Conservation (phyloP, 2,797 vertebrate genomes). For the Aratinga solstitialis region DNA sequence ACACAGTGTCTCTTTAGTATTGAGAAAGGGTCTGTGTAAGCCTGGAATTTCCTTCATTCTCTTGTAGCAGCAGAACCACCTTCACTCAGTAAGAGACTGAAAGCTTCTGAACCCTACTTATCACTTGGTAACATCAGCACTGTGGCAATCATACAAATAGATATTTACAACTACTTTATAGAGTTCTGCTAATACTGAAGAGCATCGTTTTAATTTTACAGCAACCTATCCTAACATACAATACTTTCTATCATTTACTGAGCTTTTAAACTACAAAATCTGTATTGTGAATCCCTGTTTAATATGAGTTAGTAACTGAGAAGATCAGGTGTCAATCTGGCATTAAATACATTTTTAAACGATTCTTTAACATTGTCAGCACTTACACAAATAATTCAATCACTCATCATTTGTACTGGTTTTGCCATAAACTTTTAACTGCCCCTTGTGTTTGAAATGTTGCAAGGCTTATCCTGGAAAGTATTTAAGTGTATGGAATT, state of each 20-base stretch:
- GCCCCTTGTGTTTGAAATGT: background rate
- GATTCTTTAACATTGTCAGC: background rate
- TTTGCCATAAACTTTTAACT: background rate
- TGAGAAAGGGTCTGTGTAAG: background rate
- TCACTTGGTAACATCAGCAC: background rate
- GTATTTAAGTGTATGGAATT: background rate
- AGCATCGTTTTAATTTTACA: background rate
- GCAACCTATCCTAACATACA: background rate
- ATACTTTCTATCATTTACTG: fast-evolving
- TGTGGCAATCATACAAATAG: fast-evolving
- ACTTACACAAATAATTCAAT: fast-evolving
- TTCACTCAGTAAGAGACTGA: background rate
- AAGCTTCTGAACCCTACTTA: background rate
- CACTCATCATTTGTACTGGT: background rate
- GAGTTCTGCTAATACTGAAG: background rate
- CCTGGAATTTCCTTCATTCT: background rate
- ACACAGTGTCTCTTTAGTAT: background rate
- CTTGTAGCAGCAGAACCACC: background rate
- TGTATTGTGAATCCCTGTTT: background rate
- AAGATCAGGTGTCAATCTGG: background rate
- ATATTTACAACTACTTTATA: background rate
- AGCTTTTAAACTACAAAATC: background rate
- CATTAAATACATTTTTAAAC: background rate
- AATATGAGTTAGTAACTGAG: background rate
- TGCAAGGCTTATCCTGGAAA: background rate